These are phyloP conservation scores for Andrena praecox DNA, from an alignment of 2,888 invertebrate genomes.

Conservation along the genomic window DNA sequence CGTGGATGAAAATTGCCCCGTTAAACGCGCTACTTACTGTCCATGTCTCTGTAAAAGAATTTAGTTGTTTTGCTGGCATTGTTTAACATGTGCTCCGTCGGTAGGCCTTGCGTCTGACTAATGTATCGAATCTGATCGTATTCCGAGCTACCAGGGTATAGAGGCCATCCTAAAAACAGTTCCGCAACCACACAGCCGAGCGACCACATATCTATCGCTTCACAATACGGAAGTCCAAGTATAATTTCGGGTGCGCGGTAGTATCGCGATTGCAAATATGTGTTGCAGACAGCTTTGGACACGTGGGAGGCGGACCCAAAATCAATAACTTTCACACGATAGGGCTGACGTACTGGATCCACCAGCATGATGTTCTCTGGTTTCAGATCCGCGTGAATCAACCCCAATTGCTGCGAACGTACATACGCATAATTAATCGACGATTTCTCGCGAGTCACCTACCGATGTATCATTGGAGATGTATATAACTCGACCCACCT, in stretches of 20 bases:
- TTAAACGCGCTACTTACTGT: slow-evolving; percentile 88
- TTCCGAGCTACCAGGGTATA: slow-evolving; percentile 99
- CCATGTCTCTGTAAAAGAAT: slow-evolving; percentile 98
- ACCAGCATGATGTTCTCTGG: slow-evolving; percentile 99
- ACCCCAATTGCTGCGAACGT: slow-evolving; percentile 94
- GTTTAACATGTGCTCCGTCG: slow-evolving; percentile 98
- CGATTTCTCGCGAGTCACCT: background rate
- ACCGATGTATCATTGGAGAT: no score
- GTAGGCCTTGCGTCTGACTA: slow-evolving; percentile 98
- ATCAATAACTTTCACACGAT: slow-evolving; percentile 99
- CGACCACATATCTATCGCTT: slow-evolving; percentile 99
- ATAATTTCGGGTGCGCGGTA: slow-evolving; percentile 99
- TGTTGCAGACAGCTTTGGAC: slow-evolving; percentile 99
- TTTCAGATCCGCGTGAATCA: slow-evolving; percentile 99
- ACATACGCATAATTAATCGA: background rate
- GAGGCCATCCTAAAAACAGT: slow-evolving; percentile 99
- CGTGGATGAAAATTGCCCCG: no score
- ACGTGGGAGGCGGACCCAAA: slow-evolving; percentile 99
- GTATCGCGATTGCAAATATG: slow-evolving; percentile 99
- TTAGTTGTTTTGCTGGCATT: slow-evolving; percentile 99
- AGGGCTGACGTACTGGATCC: slow-evolving; percentile 98
- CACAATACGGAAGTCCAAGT: slow-evolving; percentile 98
- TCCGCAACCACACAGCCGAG: slow-evolving; percentile 99
- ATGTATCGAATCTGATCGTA: slow-evolving; percentile 99
- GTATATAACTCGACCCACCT: slow-evolving; percentile 86